Base-by-base conservation (phyloP, 2,113 vertebrate genomes). In the Sceloporus undulatus region DNA sequence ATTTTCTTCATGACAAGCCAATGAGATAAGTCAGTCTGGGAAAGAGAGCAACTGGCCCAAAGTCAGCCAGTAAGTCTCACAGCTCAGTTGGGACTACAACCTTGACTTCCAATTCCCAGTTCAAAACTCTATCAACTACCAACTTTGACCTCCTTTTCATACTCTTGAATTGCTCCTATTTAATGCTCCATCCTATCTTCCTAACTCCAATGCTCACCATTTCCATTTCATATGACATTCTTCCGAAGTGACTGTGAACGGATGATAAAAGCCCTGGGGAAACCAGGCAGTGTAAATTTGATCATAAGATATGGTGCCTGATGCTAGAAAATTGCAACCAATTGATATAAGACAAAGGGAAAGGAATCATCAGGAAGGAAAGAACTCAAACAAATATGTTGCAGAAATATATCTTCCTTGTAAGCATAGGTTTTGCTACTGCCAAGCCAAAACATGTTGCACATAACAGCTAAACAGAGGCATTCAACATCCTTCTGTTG, bases 301-400 rank as follows among this genome's bases (percentile, higher is more conserved):
- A 94, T 94, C 85, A 88, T 82, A 89, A 90, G 92, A 95, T 91
- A 93, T 0, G 0, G 77, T 80, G 88, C 68, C 90, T 90, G 88
- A 92, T 93, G 89, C 89, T 94, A 92, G 91, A 89, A 92, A 94
- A 94, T 95, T 93, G 94, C 83, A 70, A 94, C 93, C 91, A 90
- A 89, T 84, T 90, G 88, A 77, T 90, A 92, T 83, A 89, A 94
- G 94, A 92, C 89, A 94, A 94, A 93, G 56, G 40, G 71, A 83
- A 42, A 77, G 79, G 88, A 48, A 25, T 52, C 77, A 38, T 87
- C 84, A 93, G 92, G 93, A 95, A 94, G 90, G 88, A 68, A 87
- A 89, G 91, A 92, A 94, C 94, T 94, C 95, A 88, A 94, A 92
- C 84, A 95, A 95, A 91, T 87, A 71, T 14, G 68, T 89, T 71